Percentiles rank a stretch among this genome's conserved stretches.
These are phyloP conservation scores for Vimba vimba DNA, from an alignment of 2,113 vertebrate genomes.

Conservation along the genomic window DNA sequence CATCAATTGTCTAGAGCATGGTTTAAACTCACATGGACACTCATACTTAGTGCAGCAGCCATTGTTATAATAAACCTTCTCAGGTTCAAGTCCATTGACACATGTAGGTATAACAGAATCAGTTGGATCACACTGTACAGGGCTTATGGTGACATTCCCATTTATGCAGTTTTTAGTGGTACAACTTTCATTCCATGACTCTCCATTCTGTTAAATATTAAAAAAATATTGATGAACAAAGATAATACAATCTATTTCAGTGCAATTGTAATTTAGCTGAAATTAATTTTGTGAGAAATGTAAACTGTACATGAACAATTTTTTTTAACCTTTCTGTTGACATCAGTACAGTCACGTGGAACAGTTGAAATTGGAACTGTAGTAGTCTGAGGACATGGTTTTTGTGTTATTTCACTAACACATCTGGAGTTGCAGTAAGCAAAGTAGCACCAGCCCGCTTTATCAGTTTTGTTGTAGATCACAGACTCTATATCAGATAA, in stretches of 20 bases:
- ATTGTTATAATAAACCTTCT: slow-evolving; percentile 71
- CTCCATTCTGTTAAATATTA: slow-evolving; percentile 73
- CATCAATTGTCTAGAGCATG: neutral
- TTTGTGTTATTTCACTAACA: slow-evolving; percentile 58
- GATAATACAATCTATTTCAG: neutral
- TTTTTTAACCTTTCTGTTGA: slow-evolving; percentile 66
- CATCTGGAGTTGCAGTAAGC: slow-evolving; percentile 77
- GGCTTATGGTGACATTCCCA: slow-evolving; percentile 57
- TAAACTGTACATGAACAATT: neutral
- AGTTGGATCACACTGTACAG: slow-evolving; percentile 62
- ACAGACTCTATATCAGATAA: slow-evolving; percentile 66
- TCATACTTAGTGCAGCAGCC: slow-evolving; percentile 85
- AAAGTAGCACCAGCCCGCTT: slow-evolving; percentile 72
- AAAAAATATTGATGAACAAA: slow-evolving; percentile 16
- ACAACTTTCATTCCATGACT: slow-evolving; percentile 80
- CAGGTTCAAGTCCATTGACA: slow-evolving; percentile 74
- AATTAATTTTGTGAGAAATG: neutral
- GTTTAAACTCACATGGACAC: slow-evolving; percentile 85
- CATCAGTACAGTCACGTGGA: slow-evolving; percentile 44
- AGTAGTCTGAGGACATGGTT: slow-evolving; percentile 51
- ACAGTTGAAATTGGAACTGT: slow-evolving; percentile 50
- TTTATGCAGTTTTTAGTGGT: slow-evolving; percentile 74
- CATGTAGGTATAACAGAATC: slow-evolving; percentile 70
- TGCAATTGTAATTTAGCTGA: neutral
- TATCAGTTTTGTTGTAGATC: slow-evolving; percentile 80